These are phyloP conservation scores for Oncorhynchus tshawytscha DNA, from an alignment of 2,113 vertebrate species.

Conservation along the genomic window DNA sequence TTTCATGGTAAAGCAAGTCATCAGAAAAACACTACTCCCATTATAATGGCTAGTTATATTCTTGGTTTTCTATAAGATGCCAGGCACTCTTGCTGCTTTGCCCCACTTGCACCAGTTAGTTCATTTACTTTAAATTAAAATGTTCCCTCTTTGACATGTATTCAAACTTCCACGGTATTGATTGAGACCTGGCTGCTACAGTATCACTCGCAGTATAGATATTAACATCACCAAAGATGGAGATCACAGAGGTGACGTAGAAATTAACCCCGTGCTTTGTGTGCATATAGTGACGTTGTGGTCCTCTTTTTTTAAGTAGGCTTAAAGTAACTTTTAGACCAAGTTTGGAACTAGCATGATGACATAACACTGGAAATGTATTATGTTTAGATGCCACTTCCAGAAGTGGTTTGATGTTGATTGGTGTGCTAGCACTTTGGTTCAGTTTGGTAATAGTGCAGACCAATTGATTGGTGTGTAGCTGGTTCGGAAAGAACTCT, in stretches of 20 bases:
- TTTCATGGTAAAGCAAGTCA: neutral
- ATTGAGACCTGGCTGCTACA: slow-evolving; percentile 6
- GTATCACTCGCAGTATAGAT: neutral
- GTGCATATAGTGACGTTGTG: neutral
- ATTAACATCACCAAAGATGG: slow-evolving; percentile 42
- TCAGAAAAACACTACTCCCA: neutral
- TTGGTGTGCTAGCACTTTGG: neutral
- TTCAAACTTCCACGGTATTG: neutral
- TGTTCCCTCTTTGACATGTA: neutral
- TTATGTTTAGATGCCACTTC: neutral
- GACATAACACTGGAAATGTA: neutral
- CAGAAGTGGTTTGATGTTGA: neutral
- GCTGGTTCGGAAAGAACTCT: too few relatives aligned
- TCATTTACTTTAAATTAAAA: neutral
- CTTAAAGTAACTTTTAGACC: neutral
- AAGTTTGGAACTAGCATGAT: neutral
- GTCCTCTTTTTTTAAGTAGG: neutral
- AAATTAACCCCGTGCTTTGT: neutral
- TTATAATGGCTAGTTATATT: neutral
- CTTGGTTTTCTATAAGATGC: neutral
- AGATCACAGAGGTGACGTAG: neutral
- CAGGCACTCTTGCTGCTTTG: neutral
- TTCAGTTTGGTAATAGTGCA: neutral
- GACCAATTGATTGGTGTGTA: too few relatives aligned
- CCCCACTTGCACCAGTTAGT: neutral